Evolutionary conservation across 2,888 invertebrate genomes (phyloP), one percentile per base, ranked within the genome.

Genomic region (Acanthoscelides obtectus): DNA sequence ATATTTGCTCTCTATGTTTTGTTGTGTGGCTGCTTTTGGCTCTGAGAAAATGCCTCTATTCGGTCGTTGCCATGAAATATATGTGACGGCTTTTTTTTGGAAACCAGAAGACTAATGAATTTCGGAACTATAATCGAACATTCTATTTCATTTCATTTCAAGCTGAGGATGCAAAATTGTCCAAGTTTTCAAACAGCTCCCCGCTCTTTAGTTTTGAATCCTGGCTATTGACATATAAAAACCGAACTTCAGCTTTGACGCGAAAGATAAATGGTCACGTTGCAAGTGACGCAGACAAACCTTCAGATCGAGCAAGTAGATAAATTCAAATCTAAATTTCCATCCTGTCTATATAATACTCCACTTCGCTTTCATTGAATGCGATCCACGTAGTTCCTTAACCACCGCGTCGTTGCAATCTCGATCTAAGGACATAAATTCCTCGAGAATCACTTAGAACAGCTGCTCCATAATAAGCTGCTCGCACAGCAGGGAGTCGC

Each of bases 401-500:
- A 73, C 76, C 75, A 72, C 77, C 45, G 45, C 45, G 45, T 17
- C 45, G 45, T 45, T 45, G 74, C 76, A 78, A 77, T 78, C 78
- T 77, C 75, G 72, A 78, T 78, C 78, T 78, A 65, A 70, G 72
- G 70, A 70, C 76, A 75, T 77, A 77, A 77, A 76, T 76, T 74
- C 72, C 75, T 66, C 64, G 72, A 72, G 75, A 78, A 77, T 77
- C 77, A 77, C 77, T 77, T 77, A 75, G 45, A 78, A 77, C 78
- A 78, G 77, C 75, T 76, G 77, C 76, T 77, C 76, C 72, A 75
- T 77, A 77, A 77, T 76, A 77, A 75, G 77, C 73, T 72, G 71
- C 8, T 45, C 45, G 45, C 3, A 45, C 75, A 72, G 72, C 74
- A 70, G 73, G 75, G 72, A 73, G 73, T 74, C 74, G 75, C 70